Percentiles rank a stretch among this genome's conserved stretches.
Conservation (phyloP, 1,140 invertebrate species). For the Zaprionus vittiger region DNA sequence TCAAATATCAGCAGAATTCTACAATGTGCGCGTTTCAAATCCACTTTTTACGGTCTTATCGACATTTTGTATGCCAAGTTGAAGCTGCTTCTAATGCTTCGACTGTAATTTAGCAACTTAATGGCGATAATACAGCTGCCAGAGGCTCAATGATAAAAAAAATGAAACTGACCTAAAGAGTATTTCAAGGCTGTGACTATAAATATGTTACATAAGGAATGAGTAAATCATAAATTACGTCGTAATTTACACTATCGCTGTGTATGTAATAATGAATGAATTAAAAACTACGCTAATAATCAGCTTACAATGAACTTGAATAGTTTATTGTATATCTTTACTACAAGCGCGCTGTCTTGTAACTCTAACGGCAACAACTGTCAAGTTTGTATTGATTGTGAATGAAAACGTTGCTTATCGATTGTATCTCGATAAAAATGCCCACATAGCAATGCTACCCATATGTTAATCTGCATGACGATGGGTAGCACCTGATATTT, state of each 20-base stretch:
- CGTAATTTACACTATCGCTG: constrained; percentile 47
- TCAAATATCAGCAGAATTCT: constrained; percentile 40
- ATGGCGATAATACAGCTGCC: constrained; percentile 41
- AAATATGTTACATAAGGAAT: constrained; percentile 31
- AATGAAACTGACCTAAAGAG: constrained; percentile 47
- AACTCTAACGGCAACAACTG: constrained; percentile 36
- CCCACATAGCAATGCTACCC: constrained; percentile 22
- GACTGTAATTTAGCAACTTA: constrained; percentile 36
- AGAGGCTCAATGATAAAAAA: constrained; percentile 28
- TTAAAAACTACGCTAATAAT: constrained; percentile 9
- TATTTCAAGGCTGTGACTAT: constrained; percentile 29
- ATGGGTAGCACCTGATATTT: not conserved
- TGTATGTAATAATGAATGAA: constrained; percentile 25
- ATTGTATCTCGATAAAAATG: constrained; percentile 14
- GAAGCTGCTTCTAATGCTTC: constrained; percentile 23
- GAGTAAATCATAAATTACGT: constrained; percentile 35
- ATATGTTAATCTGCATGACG: not conserved
- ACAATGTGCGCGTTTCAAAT: constrained; percentile 41
- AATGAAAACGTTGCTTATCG: constrained; percentile 19
- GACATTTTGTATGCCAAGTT: constrained; percentile 62
- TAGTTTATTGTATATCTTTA: not conserved
- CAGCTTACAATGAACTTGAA: constrained; percentile 49
- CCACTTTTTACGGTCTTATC: constrained; percentile 59
- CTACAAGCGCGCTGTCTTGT: constrained; percentile 3
- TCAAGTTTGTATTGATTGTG: constrained; percentile 13